Conservation (phyloP, 1,140 invertebrate genomes). For the Drosophila lowei region DNA sequence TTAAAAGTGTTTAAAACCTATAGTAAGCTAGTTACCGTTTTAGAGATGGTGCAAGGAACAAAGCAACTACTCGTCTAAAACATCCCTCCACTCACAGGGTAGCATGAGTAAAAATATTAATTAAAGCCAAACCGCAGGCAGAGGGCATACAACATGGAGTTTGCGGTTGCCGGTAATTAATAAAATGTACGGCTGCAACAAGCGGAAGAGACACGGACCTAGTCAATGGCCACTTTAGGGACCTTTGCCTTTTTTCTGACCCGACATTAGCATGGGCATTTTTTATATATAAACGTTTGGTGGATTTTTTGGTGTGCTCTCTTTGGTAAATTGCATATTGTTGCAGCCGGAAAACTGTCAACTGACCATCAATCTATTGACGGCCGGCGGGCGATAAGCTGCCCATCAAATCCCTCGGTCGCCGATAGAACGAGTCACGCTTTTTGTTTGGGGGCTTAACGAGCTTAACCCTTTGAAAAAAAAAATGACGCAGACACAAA, state of each 20-base stretch:
- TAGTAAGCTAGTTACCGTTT: too few relatives aligned
- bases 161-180: slow-evolving; percentile 72
- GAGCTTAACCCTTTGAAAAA: slow-evolving; percentile 53
- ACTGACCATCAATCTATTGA: slow-evolving; percentile 78
- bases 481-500: slow-evolving; percentile 71
- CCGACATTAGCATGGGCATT: slow-evolving; percentile 48
- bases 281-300: slow-evolving; percentile 14
- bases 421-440: slow-evolving; percentile 56
- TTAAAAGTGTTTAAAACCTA: too few relatives aligned
- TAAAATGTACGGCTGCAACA: slow-evolving; percentile 55
- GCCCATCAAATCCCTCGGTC: slow-evolving; percentile 58
- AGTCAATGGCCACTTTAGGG: slow-evolving; percentile 61
- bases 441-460: slow-evolving; percentile 69
- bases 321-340: slow-evolving; percentile 57
- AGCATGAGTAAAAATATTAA: slow-evolving; percentile 59
- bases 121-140: slow-evolving; percentile 71
- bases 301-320: background rate
- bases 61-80: background rate
- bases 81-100: slow-evolving; percentile 1
- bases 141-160: slow-evolving; percentile 59
- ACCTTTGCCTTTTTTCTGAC: slow-evolving; percentile 42
- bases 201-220: background rate
- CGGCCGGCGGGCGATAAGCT: slow-evolving; percentile 63
- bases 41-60: too few relatives aligned
- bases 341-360: slow-evolving; percentile 63